Evolutionary conservation across 2,113 vertebrate genomes (phyloP), one percentile per base, ranked within the genome.

Genomic region (Nothobranchius kuhntae): DNA sequence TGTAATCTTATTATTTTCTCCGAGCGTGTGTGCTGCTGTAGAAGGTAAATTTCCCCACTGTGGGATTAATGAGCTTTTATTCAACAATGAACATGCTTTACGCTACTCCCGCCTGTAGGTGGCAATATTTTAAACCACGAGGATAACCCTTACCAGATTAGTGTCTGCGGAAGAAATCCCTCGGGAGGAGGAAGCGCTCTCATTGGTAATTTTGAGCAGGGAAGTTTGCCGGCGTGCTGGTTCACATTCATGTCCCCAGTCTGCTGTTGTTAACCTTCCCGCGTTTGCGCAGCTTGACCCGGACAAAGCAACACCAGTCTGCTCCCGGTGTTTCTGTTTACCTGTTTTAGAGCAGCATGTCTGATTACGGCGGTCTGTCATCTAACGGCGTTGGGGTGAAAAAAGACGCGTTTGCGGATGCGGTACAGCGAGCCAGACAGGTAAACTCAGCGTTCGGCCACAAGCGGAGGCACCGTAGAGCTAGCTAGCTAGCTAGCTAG

Each of bases 361-460:
- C 94, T 79, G 93, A 92, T 45, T 94, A 93, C 87, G 89, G 82
- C 68, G 80, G 78, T 87, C 76, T 93, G 67, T 89, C 93, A 68
- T 88, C 93, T 13, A 89, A 90, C 67, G 93, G 87, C 40, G 87
- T 93, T 52, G 93, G 87, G 53, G 86, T 89, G 79, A 95, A 95
- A 82, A 96, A 95, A 66, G 95, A 97, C 89, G 95, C 95, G 12
- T 97, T 97, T 80, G 95, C 95, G 2, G 95, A 97, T 76, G 95
- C 95, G 0, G 95, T 96, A 63, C 93, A 96, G 89, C 92, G 95
- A 83, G 95, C 95, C 70, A 91, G 95, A 89, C 95, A 97, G 95
- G 95, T 96, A 79, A 87, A 14, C n/a, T 0, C 11, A n/a, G 17
- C 6, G 40, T 9, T 51, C 8, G 3, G 8, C 24, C 9, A 9